Base-by-base conservation (phyloP, 2,113 vertebrate genomes). In the Siphamia tubifer region DNA sequence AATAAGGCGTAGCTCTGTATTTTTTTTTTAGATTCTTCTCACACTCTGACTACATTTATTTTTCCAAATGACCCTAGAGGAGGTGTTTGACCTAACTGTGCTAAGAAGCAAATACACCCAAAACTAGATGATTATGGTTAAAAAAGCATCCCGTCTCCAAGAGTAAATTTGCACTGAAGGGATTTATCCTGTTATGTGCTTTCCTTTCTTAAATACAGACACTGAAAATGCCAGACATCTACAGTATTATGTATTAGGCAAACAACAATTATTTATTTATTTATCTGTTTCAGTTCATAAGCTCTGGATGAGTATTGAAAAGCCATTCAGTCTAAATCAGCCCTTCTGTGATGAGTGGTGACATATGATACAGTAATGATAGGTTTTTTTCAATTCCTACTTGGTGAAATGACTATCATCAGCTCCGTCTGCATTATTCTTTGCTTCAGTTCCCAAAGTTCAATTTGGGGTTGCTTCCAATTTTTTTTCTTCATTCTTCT, bases 41-140 rank as follows among this genome's bases (percentile, higher is more conserved):
- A 35, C 27, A 24, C 42, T 47, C 1, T 21, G 6, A 66, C 20
- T 30, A 62, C 12, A 17, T 6, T 30, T 6, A 13, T 53, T 55
- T 51, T 62, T 36, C 32, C 9, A 43, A 17, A 32, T 55, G 34
- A 28, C 40, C 40, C 34, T 28, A 0, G 40, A 42, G 28, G 16
- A 60, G n/a, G 6, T 17, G 27, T 54, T 49, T 64, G 45, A 60
- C 7, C 17, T 28, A 2, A 6, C 21, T 30, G 24, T 21, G 9
- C 19, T 66, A 38, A 5, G 32, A 73, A 20, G n/a, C n/a, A n/a
- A n/a, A n/a, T n/a, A n/a, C n/a, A 28, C 2, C 39, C 24, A 56
- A 8, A 62, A 47, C 30, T 21, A 62, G 47, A 74, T 64, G 43
- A 68, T 78, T 27, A 74, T 45, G 76, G 76, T 84, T 67, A 61